Evolutionary conservation across 2,888 invertebrate genomes (phyloP).

Genomic region (Anthrax anthrax): DNA sequence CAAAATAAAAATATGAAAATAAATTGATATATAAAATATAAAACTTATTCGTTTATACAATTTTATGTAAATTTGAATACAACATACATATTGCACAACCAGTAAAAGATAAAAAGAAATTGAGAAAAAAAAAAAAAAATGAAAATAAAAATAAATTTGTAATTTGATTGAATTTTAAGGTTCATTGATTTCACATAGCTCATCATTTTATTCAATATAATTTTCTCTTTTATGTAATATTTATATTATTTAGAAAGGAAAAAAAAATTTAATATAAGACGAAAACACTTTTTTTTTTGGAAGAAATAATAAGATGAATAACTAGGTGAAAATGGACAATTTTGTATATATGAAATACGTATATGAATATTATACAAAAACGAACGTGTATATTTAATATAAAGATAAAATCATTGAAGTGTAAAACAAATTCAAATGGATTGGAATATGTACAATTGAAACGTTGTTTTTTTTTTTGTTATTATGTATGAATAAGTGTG

Average conservation of each 20-base stretch:
- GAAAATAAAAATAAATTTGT: slow-evolving; percentile 8
- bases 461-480: no score
- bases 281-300: background rate
- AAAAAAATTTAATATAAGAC: background rate
- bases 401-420: background rate
- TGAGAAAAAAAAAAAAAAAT: background rate
- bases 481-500: no score
- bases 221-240: no score
- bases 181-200: slow-evolving; percentile 4
- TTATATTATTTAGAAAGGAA: background rate
- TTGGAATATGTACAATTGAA: background rate
- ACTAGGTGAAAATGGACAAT: no score
- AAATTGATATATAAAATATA: no score
- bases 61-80: no score
- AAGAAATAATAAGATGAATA: background rate
- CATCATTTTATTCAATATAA: background rate
- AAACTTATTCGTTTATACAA: no score
- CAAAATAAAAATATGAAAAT: no score
- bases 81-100: no score
- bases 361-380: no score
- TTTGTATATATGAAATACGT: no score
- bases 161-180: slow-evolving; percentile 10
- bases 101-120: background rate
- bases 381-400: background rate
- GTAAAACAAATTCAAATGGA: background rate